phyloP scores from a whole-genome alignment of 2,888 invertebrate species.

The Acrocera orbiculus region DNA sequence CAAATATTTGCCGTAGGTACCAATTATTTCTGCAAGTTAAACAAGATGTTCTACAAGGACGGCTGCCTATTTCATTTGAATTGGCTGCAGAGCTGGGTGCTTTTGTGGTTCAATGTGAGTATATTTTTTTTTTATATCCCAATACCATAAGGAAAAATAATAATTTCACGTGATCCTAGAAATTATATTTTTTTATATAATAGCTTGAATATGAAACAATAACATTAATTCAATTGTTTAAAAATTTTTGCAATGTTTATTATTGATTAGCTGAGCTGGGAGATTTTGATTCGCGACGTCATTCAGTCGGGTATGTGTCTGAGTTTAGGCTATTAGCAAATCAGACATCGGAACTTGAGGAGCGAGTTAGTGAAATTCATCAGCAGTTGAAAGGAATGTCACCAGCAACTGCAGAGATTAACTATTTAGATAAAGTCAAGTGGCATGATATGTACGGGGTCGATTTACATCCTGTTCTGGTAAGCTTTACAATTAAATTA shows the following conservation, averaged over 20 bases:
- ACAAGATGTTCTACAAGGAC: slow-evolving; percentile 87
- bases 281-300: slow-evolving; percentile 77
- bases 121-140: slow-evolving; percentile 7
- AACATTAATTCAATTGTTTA: slow-evolving; percentile 4
- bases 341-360: slow-evolving; percentile 81
- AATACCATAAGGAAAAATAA: too few relatives aligned
- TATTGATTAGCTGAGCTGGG: slow-evolving; percentile 72
- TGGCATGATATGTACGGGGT: slow-evolving; percentile 99
- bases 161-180: too few relatives aligned
- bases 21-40: slow-evolving; percentile 94
- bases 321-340: slow-evolving; percentile 87
- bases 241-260: slow-evolving; percentile 4
- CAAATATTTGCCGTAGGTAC: slow-evolving; percentile 44
- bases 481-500: slow-evolving; percentile 40
- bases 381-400: slow-evolving; percentile 51
- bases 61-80: slow-evolving; percentile 80
- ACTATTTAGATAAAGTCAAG: slow-evolving; percentile 92
- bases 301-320: slow-evolving; percentile 79
- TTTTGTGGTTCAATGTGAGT: slow-evolving; percentile 88
- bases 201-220: too few relatives aligned
- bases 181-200: too few relatives aligned
- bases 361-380: slow-evolving; percentile 73
- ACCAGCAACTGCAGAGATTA: slow-evolving; percentile 82
- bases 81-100: slow-evolving; percentile 83
- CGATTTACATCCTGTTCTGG: slow-evolving; percentile 89